A percentile compares a stretch with the other conserved stretches of the same genome.
Evolutionary conservation across 37 sponge, comb jelly and placozoan genomes (phyloP).

Genomic region (Cliona cf. orientalis): DNA sequence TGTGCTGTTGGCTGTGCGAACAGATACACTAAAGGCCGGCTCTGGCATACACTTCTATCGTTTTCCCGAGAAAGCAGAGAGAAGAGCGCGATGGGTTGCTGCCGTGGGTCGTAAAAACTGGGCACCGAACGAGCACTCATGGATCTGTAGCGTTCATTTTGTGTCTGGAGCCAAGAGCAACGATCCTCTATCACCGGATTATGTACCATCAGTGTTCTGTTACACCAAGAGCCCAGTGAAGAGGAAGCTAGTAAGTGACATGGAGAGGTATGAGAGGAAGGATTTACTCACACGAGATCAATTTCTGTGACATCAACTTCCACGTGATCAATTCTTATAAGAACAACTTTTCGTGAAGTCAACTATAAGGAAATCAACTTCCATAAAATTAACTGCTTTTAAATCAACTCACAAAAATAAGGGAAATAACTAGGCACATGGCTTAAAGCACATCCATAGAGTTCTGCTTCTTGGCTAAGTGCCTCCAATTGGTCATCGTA

Average conservation of each 20-base stretch:
- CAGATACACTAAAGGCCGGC: conserved; percentile 31
- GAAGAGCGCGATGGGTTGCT: conserved; percentile 51
- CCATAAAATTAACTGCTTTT: no score
- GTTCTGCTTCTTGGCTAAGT: no score
- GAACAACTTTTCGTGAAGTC: no score
- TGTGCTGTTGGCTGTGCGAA: conserved; percentile 58
- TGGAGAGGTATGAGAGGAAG: conserved; percentile 38
- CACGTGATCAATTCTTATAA: no score
- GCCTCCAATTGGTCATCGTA: no score
- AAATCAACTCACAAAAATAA: no score
- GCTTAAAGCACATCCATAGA: no score
- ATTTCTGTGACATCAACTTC: no score
- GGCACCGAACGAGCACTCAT: conserved; percentile 46
- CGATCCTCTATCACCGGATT: conserved; percentile 52
- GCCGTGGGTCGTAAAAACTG: conserved; percentile 47
- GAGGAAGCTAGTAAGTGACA: conserved; percentile 8
- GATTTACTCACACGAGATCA: no score
- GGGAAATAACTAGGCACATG: no score
- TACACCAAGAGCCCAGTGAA: conserved; percentile 22
- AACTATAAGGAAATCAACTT: no score
- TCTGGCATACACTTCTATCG: conserved; percentile 39
- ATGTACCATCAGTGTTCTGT: conserved; percentile 7
- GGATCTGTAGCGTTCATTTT: conserved; percentile 60
- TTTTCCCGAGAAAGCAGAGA: conserved; percentile 47
- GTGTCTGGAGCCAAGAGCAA: conserved; percentile 52